phyloP scores from a whole-genome alignment of 92 coral and sea anemone genomes.

The Umimayanthus chanpuru region DNA sequence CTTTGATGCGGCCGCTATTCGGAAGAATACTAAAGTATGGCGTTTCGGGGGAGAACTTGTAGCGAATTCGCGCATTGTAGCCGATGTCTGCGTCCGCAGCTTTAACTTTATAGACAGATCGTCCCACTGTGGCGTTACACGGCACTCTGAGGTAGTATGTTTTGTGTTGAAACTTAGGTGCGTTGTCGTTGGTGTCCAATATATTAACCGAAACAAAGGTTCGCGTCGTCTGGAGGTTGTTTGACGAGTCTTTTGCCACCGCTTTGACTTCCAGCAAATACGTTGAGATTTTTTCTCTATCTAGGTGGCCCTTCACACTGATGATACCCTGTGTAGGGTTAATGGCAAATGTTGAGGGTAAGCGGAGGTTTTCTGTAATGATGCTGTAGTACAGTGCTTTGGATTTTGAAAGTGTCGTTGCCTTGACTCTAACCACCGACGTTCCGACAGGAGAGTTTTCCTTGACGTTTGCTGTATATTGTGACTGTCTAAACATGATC shows the following conservation, averaged over 20 bases:
- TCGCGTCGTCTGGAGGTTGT: conserved; percentile 56
- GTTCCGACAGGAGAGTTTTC: conserved; percentile 72
- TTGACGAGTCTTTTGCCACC: conserved; percentile 53
- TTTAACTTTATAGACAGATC: conserved; percentile 70
- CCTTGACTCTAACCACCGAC: conserved; percentile 73
- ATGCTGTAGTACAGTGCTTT: conserved; percentile 66
- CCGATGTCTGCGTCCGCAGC: conserved; percentile 69
- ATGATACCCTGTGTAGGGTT: conserved; percentile 71
- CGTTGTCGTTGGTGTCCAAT: conserved; percentile 70
- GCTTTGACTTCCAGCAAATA: conserved; percentile 92
- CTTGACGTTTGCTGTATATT: conserved; percentile 72
- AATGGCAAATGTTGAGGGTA: conserved; percentile 70
- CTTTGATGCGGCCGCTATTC: conserved; percentile 82
- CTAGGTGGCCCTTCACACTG: conserved; percentile 64
- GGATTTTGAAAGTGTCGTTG: conserved; percentile 67
- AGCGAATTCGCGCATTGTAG: conserved; percentile 68
- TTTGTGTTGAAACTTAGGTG: conserved; percentile 67
- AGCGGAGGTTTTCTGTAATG: conserved; percentile 79
- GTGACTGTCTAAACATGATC: conserved; percentile 70
- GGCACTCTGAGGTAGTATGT: conserved; percentile 79
- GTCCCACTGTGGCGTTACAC: conserved; percentile 80
- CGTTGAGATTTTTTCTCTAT: conserved; percentile 67
- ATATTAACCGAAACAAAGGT: conserved; percentile 80
- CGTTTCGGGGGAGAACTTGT: conserved; percentile 71
- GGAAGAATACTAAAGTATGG: conserved; percentile 80